phyloP scores from a whole-genome alignment of 2,113 vertebrate species.

The Chloropsis hardwickii region DNA sequence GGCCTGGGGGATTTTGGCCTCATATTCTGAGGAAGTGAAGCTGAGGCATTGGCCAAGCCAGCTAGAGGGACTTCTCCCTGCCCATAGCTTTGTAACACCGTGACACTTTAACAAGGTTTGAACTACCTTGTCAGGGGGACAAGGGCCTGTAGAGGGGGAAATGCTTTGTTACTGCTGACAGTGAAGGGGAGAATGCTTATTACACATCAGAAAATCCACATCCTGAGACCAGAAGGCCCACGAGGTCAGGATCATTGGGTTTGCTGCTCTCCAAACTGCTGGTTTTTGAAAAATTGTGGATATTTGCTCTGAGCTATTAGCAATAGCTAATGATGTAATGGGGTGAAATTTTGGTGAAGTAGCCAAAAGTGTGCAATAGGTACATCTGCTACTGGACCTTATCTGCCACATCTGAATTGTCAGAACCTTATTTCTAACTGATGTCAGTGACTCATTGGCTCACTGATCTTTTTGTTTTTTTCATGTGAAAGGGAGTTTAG shows the following conservation, averaged over 20 bases:
- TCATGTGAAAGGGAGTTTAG: background rate
- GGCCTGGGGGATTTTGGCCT: background rate
- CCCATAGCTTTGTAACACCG: background rate
- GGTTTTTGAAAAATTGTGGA: background rate
- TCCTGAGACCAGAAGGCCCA: background rate
- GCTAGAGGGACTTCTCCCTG: background rate
- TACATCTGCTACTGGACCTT: background rate
- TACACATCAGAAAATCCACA: background rate
- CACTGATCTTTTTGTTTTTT: background rate
- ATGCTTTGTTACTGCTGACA: background rate
- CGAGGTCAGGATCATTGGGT: background rate
- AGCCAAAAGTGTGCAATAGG: background rate
- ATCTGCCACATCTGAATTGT: background rate
- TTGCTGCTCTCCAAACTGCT: background rate
- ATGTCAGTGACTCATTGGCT: background rate
- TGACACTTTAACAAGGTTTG: background rate
- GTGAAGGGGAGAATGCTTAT: background rate
- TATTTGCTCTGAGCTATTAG: background rate
- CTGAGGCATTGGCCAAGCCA: background rate
- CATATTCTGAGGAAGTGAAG: background rate
- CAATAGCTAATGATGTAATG: background rate
- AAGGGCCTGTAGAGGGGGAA: background rate
- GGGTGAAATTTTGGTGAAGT: background rate
- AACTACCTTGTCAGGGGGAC: background rate
- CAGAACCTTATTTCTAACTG: background rate